Base-by-base conservation (phyloP, 2,797 vertebrate genomes). In the Sebastes flavidus region DNA sequence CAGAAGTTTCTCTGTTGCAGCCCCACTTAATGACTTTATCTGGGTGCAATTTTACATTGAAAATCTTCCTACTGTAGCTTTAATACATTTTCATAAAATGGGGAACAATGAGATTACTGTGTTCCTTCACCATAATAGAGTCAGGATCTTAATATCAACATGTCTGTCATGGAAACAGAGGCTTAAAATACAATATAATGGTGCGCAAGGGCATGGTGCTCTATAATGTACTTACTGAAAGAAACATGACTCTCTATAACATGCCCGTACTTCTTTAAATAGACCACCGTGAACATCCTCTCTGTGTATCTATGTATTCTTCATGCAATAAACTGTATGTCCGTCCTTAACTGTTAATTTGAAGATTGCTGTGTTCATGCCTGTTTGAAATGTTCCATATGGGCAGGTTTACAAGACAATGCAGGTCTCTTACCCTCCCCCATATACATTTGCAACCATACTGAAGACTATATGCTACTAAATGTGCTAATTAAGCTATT, bases 251-350 rank as follows among this genome's bases (percentile, higher is more conserved):
- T 11, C 14, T 36, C n/a, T 55, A n/a, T 34, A 60, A 54, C 54
- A 66, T 29, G 36, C 4, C 61, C 6, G 8, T 29, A 61, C 9
- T n/a, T 69, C 61, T 85, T 82, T 76, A 65, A 71, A 83, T 65
- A 58, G 72, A 69, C 59, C 30, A 9, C 34, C 11, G 55, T 27
- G 9, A 18, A 38, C 36, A 18, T 29, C 52, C 24, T 75, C 6
- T 18, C 65, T 77, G 29, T 54, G 70, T 46, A 29, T 71, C 34
- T 14, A 32, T 65, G 8, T 52, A 32, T 74, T 72, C 22, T 54
- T 60, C 25, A 55, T 34, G 16, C 52, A 52, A 42, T 54, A 66
- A 49, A 65, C n/a, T 25, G 42, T 30, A 27, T 25, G 30, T 34
- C 20, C 1, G 32, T n/a, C 65, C 10, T 55, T 60, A 60, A 30